These are phyloP conservation scores for Poecile montanus DNA, from an alignment of 2,797 vertebrate genomes.

Conservation along the genomic window DNA sequence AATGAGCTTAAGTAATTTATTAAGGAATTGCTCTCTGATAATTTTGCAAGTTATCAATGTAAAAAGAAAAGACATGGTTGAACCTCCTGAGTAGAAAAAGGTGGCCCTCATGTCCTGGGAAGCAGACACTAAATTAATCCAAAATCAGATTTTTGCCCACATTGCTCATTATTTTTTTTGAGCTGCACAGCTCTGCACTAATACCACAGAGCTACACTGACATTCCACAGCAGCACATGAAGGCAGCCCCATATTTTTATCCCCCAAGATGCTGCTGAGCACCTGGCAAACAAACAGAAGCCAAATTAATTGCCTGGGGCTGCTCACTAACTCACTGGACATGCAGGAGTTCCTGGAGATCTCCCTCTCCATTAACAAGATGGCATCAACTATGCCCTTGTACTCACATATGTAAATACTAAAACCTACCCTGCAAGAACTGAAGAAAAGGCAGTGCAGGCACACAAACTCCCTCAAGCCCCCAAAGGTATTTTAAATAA, in stretches of 20 bases:
- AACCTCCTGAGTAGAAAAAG: fast-evolving
- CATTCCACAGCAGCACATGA: not conserved
- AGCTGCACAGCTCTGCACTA: not conserved
- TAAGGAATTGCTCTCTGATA: not conserved
- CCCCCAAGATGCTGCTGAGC: not conserved
- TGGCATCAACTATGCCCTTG: not conserved
- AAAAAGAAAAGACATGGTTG: not conserved
- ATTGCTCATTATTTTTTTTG: not conserved
- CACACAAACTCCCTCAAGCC: not conserved
- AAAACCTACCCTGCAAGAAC: not conserved
- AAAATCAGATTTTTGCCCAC: not conserved
- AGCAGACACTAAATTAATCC: not conserved
- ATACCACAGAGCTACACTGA: not conserved
- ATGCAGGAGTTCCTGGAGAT: not conserved
- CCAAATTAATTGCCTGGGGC: fast-evolving
- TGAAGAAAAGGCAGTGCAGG: not conserved
- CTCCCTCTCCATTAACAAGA: not conserved
- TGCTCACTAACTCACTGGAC: not conserved
- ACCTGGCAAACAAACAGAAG: not conserved
- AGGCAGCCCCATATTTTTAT: not conserved
- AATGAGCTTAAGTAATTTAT: fast-evolving
- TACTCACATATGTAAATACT: not conserved
- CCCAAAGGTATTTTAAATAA: not conserved
- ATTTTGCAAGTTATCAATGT: fast-evolving
- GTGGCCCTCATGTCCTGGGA: not conserved